Evolutionary conservation across 2,888 invertebrate genomes (phyloP), one percentile per base, ranked within the genome.

Genomic region (Stramonita haemastoma): DNA sequence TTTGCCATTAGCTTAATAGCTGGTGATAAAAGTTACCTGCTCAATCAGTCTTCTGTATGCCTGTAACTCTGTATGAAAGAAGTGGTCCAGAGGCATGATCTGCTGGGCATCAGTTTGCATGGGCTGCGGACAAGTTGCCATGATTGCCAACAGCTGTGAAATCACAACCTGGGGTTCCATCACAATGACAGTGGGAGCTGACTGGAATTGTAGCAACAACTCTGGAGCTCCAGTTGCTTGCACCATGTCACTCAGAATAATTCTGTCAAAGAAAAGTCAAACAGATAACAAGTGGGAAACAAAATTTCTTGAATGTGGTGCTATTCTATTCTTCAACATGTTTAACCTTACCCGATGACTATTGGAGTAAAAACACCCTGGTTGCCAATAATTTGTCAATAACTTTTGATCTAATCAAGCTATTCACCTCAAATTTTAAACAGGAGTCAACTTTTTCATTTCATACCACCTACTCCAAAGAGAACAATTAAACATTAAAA

Each of bases 211-310:
- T 46, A 93, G 91, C 81, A 94, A 91, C 34, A 95, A 91, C 88
- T 95, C 94, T 8, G 94, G 94, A 19, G 94, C 94, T 87, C 94
- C 94, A 66, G 93, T 92, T 15, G 93, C 93, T 90, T 94, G 94
- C 17, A 94, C 92, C 92, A 95, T 91, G 90, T 95, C 94, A 86
- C 92, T 92, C 34, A 91, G 89, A 22, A 94, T 87, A n/a, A 94
- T 92, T 88, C 94, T 94, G 91, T 73, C 19, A 36, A 26, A 83
- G 91, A 86, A 6, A 46, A 46, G 46, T 46, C 46, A 46, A 46
- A 46, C 46, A 46, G 46, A 46, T 46, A 46, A 46, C 46, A 46
- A 46, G 46, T 46, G 46, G 46, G 46, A 46, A 46, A 8, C 46
- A 46, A 46, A 46, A 46, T 46, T 8, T 46, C 46, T 46, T 46